These are phyloP conservation scores for Digitonthophagus gazella DNA, from an alignment of 2,888 invertebrate species.

Conservation along the genomic window DNA sequence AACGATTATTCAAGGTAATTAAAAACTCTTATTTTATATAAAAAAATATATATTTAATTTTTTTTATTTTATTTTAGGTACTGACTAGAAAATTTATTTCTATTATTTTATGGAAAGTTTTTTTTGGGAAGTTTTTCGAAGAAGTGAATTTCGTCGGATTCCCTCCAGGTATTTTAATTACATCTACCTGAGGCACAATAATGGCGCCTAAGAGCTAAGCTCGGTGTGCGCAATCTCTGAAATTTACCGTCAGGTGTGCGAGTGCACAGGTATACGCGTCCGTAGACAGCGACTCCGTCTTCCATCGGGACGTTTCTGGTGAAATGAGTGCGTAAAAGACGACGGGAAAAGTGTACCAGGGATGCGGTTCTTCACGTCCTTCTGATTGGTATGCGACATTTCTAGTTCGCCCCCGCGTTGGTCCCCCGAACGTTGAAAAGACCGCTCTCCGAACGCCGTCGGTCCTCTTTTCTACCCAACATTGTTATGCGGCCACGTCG, in stretches of 20 bases:
- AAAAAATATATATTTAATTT: no score
- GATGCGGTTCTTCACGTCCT: neutral
- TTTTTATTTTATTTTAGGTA: no score
- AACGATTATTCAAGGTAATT: no score
- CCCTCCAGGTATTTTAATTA: slow-evolving; percentile 8
- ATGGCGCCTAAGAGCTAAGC: slow-evolving; percentile 20
- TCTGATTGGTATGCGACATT: slow-evolving; percentile 9
- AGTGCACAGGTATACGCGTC: slow-evolving; percentile 26
- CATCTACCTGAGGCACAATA: slow-evolving; percentile 22
- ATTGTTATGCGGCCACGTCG: slow-evolving; percentile 41
- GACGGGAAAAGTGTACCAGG: slow-evolving; percentile 9
- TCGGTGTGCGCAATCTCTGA: slow-evolving; percentile 26
- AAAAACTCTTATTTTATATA: no score
- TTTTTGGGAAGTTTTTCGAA: neutral
- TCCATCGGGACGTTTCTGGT: slow-evolving; percentile 27
- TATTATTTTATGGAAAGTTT: neutral
- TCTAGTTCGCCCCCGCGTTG: neutral
- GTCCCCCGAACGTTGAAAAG: neutral
- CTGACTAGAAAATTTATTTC: no score
- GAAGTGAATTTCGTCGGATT: neutral
- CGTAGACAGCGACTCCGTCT: slow-evolving; percentile 22
- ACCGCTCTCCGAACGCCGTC: neutral
- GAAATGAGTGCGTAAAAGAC: slow-evolving; percentile 23
- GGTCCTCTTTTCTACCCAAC: neutral
- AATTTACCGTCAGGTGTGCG: slow-evolving; percentile 24